These are phyloP conservation scores for Sinohyriopsis cumingii DNA, from an alignment of 2,888 invertebrate species.

Conservation along the genomic window DNA sequence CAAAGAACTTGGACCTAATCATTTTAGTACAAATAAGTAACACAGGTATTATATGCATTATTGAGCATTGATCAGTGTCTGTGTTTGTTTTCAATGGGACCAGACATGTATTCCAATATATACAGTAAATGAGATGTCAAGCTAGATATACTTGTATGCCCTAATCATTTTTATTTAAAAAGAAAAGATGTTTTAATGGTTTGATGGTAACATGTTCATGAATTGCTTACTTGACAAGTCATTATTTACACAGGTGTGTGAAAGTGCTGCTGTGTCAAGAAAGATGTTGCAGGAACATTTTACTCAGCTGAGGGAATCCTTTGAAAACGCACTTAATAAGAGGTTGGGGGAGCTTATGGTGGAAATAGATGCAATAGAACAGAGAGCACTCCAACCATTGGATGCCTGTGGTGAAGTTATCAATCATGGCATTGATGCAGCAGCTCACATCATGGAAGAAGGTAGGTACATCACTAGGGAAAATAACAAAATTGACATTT, in stretches of 20 bases:
- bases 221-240: too few species aligned
- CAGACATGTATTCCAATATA: too few species aligned
- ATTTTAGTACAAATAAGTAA: too few species aligned
- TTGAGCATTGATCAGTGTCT: too few species aligned
- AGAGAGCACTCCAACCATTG: constrained; percentile 55
- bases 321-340: constrained; percentile 49
- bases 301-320: constrained; percentile 40
- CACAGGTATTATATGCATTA: too few species aligned
- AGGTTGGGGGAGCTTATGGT: constrained; percentile 46
- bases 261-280: constrained; percentile 52
- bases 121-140: too few species aligned
- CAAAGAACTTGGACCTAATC: too few species aligned
- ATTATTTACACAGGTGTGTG: constrained; percentile 38
- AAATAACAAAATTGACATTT: background rate
- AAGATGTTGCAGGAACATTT: constrained; percentile 56
- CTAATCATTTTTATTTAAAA: too few species aligned
- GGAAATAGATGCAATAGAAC: constrained; percentile 54
- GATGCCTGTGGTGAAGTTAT: constrained; percentile 61
- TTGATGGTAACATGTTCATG: too few species aligned
- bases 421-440: constrained; percentile 50
- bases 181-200: too few species aligned
- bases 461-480: constrained; percentile 39
- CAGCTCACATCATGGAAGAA: constrained; percentile 59
- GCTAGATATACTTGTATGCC: too few species aligned
- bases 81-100: too few species aligned